Base-by-base conservation (phyloP, 2,113 vertebrate genomes). In the Prietella phreatophila region DNA sequence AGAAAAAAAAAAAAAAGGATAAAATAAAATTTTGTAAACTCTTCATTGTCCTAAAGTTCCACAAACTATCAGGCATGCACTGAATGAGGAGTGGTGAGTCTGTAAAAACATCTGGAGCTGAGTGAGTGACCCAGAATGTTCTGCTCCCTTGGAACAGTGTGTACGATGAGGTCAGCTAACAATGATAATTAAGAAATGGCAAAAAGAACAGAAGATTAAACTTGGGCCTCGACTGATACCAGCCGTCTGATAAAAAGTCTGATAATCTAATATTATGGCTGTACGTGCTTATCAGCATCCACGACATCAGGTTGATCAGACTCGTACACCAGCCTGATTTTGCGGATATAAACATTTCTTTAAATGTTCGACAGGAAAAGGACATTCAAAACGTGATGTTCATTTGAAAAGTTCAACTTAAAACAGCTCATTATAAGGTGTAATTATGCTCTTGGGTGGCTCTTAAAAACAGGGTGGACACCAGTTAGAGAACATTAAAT, bases 81-180 rank as follows among this genome's bases (percentile, higher is more conserved):
- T 25, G 17, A 73, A 78, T 20, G n/a, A 82, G 27, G 19, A 58
- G 36, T 63, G 42, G 22, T 7, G 75, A 19, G 39, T 83, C 69
- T 36, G 22, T 17, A 47, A 86, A n/a, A 84, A 88, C 55, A 55
- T 83, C 76, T 85, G 79, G 60, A 42, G 20, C 27, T 17, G 63
- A 82, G 25, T 2, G n/a, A 56, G 84, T 4, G 39, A 47, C 22
- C 36, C 25, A 61, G 15, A 83, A 42, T 61, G 25, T 8, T 9
- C 17, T 14, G n/a, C 39, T 69, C 58, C 71, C 39, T 47, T 7
- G 33, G 56, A 79, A 58, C 33, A 61, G 33, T 10, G 42, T n/a
- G 47, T 17, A 67, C n/a, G 2, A 30, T 55, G 14, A 58, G 65
- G 55, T 80, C n/a, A 60, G 30, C 10, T 22, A 42, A 25, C 53